These are phyloP conservation scores for Meta bourneti DNA, from an alignment of 2,888 invertebrate species.

Conservation along the genomic window DNA sequence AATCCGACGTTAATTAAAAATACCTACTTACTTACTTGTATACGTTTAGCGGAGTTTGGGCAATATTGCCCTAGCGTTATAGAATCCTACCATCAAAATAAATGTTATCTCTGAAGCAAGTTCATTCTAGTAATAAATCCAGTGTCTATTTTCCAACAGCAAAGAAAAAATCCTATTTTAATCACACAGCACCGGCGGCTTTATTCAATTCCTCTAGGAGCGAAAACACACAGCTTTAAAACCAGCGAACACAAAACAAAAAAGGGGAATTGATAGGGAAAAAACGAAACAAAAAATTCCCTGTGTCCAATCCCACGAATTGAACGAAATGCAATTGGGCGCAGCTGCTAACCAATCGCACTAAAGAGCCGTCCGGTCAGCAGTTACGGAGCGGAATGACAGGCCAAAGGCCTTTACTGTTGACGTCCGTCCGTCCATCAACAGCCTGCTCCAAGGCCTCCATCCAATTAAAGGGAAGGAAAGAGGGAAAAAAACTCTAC, in stretches of 20 bases:
- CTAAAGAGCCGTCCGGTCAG: constrained; percentile 62
- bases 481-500: background rate
- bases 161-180: background rate
- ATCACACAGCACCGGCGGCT: background rate
- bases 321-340: constrained; percentile 70
- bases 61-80: too few species aligned
- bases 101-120: too few species aligned
- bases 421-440: constrained; percentile 57
- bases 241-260: background rate
- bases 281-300: constrained; percentile 19
- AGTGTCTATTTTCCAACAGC: background rate
- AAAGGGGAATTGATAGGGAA: background rate
- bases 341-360: constrained; percentile 62
- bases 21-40: too few species aligned
- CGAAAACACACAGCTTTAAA: constrained; percentile 4
- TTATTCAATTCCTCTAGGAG: constrained; percentile 1
- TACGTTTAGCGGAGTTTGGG: too few species aligned
- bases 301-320: constrained; percentile 44
- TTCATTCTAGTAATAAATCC: too few species aligned
- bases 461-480: constrained; percentile 50
- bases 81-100: too few species aligned
- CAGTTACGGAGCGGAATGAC: constrained; percentile 62
- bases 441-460: constrained; percentile 26
- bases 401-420: constrained; percentile 44
- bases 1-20: too few species aligned